Conservation (phyloP, 2,797 vertebrate genomes). For the Scarus forsteni region DNA sequence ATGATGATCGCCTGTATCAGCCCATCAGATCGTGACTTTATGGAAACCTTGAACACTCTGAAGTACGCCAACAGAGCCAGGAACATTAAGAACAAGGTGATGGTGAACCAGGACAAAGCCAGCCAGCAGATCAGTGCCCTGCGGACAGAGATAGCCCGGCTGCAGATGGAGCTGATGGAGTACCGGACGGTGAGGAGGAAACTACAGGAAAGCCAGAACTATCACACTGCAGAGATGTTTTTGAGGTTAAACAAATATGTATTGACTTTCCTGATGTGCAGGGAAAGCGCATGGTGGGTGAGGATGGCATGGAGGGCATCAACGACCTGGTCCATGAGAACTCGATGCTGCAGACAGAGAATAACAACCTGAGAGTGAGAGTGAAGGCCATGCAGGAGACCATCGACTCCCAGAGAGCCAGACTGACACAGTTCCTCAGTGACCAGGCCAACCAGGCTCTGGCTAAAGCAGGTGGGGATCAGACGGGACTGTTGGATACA, state of each 20-base stretch:
- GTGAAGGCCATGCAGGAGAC: slow-evolving; percentile 99
- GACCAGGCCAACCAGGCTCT: slow-evolving; percentile 92
- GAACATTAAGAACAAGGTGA: slow-evolving; percentile 98
- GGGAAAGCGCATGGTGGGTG: slow-evolving; percentile 96
- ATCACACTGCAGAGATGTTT: too few species aligned
- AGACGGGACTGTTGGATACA: not conserved
- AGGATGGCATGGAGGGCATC: slow-evolving; percentile 95
- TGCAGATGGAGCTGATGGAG: slow-evolving; percentile 98
- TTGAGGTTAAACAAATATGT: not conserved
- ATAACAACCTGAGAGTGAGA: slow-evolving; percentile 93
- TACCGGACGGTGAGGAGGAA: slow-evolving; percentile 90
- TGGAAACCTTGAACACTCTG: slow-evolving; percentile 96
- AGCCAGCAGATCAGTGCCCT: slow-evolving; percentile 97
- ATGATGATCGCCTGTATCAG: slow-evolving; percentile 98
- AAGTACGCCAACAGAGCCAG: slow-evolving; percentile 97
- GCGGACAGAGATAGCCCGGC: slow-evolving; percentile 93
- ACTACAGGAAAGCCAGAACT: not conserved
- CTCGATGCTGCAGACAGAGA: slow-evolving; percentile 96
- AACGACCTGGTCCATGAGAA: slow-evolving; percentile 99
- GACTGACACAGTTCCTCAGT: slow-evolving; percentile 92
- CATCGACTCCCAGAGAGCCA: slow-evolving; percentile 88
- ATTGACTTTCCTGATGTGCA: slow-evolving; percentile 49
- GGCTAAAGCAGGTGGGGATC: slow-evolving; percentile 87
- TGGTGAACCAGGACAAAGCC: slow-evolving; percentile 96
- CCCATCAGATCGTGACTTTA: slow-evolving; percentile 97